A percentile compares a stretch with the other conserved stretches of the same genome.
Conservation (phyloP, 2,888 invertebrate species). For the Camponotus fellah region DNA sequence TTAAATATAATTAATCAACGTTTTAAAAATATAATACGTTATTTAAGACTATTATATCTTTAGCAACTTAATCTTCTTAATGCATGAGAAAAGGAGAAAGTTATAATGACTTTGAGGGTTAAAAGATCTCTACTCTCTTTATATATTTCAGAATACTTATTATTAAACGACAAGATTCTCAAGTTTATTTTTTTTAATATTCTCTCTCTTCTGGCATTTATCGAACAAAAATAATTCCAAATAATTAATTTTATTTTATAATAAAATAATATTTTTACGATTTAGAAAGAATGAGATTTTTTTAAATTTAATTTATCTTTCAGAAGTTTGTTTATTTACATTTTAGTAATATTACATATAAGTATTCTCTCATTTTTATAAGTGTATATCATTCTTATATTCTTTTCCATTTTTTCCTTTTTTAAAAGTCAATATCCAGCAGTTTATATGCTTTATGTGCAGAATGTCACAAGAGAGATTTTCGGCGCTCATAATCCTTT, state of each 20-base stretch:
- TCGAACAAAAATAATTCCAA: background rate
- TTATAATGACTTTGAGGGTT: background rate
- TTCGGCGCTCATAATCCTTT: background rate
- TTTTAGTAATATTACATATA: constrained; percentile 7
- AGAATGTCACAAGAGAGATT: background rate
- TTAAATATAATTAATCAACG: constrained; percentile 22
- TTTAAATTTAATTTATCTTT: background rate
- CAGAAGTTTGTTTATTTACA: background rate
- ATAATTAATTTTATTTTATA: background rate
- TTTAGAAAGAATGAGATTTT: background rate
- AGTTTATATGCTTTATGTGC: background rate
- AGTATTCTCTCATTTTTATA: background rate
- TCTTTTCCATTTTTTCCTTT: background rate
- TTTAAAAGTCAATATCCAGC: background rate
- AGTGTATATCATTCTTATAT: background rate
- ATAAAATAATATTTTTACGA: background rate
- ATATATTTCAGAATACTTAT: constrained; percentile 60
- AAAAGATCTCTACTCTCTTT: constrained; percentile 43
- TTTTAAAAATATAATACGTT: background rate
- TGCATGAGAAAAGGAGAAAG: background rate
- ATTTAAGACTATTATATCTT: constrained; percentile 34
- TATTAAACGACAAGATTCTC: constrained; percentile 56
- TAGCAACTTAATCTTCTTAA: background rate
- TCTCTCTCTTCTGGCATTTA: background rate
- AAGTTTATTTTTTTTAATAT: too few relatives aligned